phyloP scores from a whole-genome alignment of 1,140 invertebrate genomes.

The Rhopalosiphum padi region DNA sequence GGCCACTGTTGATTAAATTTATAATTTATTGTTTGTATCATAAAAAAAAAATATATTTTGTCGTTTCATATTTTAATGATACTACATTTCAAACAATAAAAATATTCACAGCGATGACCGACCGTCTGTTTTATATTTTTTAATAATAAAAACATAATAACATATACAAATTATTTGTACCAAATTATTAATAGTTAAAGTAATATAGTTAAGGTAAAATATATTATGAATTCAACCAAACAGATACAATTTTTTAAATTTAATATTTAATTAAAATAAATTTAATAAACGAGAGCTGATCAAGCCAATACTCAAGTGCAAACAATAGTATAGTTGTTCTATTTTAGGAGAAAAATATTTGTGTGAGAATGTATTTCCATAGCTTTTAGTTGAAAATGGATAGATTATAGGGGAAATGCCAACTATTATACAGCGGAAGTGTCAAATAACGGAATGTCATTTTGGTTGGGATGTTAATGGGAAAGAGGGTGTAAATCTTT shows the following conservation, averaged over 20 bases:
- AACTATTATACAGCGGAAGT: conserved; percentile 16
- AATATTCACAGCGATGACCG: not conserved
- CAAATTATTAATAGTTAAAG: no score
- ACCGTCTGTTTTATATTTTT: not conserved
- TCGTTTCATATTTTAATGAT: not conserved
- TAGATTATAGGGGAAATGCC: conserved; percentile 27
- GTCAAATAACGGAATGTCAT: conserved; percentile 40
- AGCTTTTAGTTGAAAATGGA: conserved; percentile 34
- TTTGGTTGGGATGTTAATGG: not conserved
- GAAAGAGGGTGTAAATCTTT: conserved; percentile 33
- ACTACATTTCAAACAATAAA: not conserved
- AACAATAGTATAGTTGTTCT: not conserved
- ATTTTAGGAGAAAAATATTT: not conserved
- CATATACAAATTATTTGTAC: not conserved
- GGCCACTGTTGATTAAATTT: not conserved
- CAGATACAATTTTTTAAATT: not conserved
- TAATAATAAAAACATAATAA: not conserved
- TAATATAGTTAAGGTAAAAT: not conserved
- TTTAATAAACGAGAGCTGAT: not conserved
- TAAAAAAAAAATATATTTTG: not conserved
- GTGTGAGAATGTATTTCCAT: not conserved
- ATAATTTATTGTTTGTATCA: not conserved
- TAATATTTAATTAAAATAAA: not conserved
- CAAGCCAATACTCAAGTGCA: not conserved
- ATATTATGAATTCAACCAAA: not conserved